Base-by-base conservation (phyloP, 2,113 vertebrate genomes). In the Melanerpes aurifrons region DNA sequence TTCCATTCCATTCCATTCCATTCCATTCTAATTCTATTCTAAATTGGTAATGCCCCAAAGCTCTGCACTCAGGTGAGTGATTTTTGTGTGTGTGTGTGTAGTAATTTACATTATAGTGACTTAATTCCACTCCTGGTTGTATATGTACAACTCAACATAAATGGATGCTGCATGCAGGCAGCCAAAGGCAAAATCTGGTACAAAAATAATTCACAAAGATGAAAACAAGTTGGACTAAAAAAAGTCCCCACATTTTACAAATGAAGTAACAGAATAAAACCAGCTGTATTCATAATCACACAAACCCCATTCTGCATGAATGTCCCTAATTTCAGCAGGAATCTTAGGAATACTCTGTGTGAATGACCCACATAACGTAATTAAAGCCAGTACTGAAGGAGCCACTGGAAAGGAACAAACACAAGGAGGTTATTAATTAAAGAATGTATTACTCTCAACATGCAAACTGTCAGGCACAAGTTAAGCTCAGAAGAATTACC, bases 401-500 rank as follows among this genome's bases (percentile, higher is more conserved):
- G 45, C 70, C 70, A 92, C 22, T 86, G 58, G 47, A 86, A 93
- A 76, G 31, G 14, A 94, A 88, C 7, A 69, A 81, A 85, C 12
- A 93, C 5, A 89, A 93, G 84, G 29, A 40, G 82, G 68, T 47
- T 69, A 87, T 89, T 91, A 93, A 80, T 85, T 45, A 70, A 47
- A 88, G 82, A 20, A 8, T 76, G 61, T 47, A 95, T 76, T 86
- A 86, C 48, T 75, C 85, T 87, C 15, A 74, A 95, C 10, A 54
- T 10, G 57, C 45, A 90, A 88, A 86, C 63, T 67, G 25, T 32
- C 47, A 94, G 72, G 15, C 48, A 72, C 64, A 70, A 94, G 25
- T 58, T 54, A 75, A 85, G 45, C 50, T 82, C 45, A 45, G 48
- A 83, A 82, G 45, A 87, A 67, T 91, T 87, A 98, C 98, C 98